phyloP scores from a whole-genome alignment of 53 echinoderm and acorn worm genomes.

The Zoroaster sp. region DNA sequence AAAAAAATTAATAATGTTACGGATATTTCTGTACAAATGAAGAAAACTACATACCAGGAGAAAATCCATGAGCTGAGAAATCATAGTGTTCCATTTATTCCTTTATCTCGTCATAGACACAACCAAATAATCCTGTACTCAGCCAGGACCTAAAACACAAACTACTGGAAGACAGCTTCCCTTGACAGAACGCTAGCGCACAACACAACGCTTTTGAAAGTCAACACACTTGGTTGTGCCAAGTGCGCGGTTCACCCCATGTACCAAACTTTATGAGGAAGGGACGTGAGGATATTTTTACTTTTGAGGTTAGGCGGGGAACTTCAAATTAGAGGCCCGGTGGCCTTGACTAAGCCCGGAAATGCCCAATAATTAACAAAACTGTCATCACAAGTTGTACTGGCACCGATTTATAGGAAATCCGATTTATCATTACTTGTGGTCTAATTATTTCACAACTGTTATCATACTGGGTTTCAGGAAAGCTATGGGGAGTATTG shows the following conservation, averaged over 20 bases:
- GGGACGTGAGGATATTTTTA: background rate
- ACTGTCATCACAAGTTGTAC: background rate
- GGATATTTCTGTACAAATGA: no score
- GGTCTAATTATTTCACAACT: background rate
- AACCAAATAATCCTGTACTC: background rate
- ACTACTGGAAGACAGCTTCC: no score
- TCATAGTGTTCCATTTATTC: slow-evolving; percentile 7
- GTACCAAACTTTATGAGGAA: background rate
- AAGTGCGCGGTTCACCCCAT: no score
- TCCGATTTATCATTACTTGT: background rate
- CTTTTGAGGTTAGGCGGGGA: no score
- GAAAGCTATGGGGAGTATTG: no score
- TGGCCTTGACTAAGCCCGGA: background rate
- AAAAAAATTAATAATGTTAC: background rate
- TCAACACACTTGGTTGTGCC: no score
- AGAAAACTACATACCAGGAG: slow-evolving; percentile 50
- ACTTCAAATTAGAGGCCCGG: background rate
- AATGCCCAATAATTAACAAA: background rate
- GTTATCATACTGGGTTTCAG: no score
- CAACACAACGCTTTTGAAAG: no score
- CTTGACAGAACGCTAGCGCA: no score
- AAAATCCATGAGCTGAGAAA: slow-evolving; percentile 36
- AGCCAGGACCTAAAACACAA: background rate
- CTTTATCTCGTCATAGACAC: background rate
- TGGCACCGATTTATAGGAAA: background rate